Evolutionary conservation across 1,140 invertebrate genomes (phyloP), one percentile per base, ranked within the genome.

Genomic region (Aphelinus atriplicis): DNA sequence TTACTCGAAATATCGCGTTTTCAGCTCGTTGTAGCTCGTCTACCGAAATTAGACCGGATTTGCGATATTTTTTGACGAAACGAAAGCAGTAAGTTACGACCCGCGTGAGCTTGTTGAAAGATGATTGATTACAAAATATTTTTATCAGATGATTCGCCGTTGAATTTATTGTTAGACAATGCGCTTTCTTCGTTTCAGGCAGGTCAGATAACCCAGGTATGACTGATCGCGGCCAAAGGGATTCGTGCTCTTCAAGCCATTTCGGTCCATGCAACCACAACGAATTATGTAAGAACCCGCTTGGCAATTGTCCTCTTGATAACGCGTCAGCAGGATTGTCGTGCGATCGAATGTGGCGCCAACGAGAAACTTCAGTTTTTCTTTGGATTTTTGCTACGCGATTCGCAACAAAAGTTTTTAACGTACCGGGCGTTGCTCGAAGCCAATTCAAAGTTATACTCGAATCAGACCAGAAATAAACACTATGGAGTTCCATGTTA

Each of bases 401-500:
- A 45, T 64, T 64, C 10, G 62, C 6, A 1, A 48, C 62, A 1
- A 64, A 48, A 2, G 3, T n/a, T 64, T 64, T 46, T 1, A 48
- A 79, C 45, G n/a, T 10, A n/a, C 53, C 3, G 2, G 78, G 75
- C 7, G 76, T 51, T 4, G 64, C 1, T 71, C 78, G 7, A 81
- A 73, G 0, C 26, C 78, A 7, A 78, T 79, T 60, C 81, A 80
- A 26, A 75, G 72, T 73, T 26, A 26, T 26, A 26, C 26, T 26
- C 26, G 26, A 26, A 26, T 26, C 26, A 26, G 26, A 26, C 26
- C 78, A 83, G 51, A 80, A 79, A 61, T 68, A 26, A 1, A 65
- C 55, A 0, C 50, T 26, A 7, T 58, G 3, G n/a, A 76, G 45
- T 55, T 56, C 26, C 3, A 62, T 60, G 1, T 60, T 64, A 9